Percentiles rank a stretch among this genome's conserved stretches.
phyloP scores from a whole-genome alignment of 2,113 vertebrate genomes.

The Trematocara stigmaticum region DNA sequence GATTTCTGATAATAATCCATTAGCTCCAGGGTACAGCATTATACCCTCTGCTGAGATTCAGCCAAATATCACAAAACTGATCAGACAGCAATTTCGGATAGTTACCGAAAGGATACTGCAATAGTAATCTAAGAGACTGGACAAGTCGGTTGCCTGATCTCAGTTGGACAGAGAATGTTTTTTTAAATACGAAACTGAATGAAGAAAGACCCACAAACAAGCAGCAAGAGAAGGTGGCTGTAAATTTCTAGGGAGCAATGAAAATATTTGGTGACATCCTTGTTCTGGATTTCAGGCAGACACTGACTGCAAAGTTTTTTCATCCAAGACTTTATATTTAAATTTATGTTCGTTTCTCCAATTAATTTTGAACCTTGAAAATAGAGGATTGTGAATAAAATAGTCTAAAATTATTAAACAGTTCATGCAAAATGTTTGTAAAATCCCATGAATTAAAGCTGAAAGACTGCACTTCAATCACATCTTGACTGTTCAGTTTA shows the following conservation, averaged over 20 bases:
- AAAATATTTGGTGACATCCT: neutral
- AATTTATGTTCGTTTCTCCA: accelerated
- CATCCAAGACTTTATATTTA: neutral
- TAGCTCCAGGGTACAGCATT: neutral
- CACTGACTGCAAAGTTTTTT: neutral
- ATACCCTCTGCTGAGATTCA: neutral
- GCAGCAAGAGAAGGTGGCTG: neutral
- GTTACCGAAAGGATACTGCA: neutral
- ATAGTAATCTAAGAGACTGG: neutral
- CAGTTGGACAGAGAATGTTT: neutral
- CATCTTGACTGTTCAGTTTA: neutral
- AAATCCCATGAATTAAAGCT: neutral
- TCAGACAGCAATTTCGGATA: neutral
- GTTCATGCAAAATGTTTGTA: neutral
- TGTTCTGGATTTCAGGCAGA: neutral
- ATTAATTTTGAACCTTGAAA: neutral
- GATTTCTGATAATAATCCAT: neutral
- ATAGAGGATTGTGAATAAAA: neutral
- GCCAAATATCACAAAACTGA: neutral
- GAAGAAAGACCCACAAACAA: accelerated
- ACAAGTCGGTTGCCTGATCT: neutral
- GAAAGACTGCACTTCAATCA: neutral
- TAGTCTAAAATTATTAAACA: neutral
- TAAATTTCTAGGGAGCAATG: neutral
- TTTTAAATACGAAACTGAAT: neutral